Evolutionary conservation across 2,888 invertebrate genomes (phyloP).

Genomic region (Neuroscelio doddi): DNA sequence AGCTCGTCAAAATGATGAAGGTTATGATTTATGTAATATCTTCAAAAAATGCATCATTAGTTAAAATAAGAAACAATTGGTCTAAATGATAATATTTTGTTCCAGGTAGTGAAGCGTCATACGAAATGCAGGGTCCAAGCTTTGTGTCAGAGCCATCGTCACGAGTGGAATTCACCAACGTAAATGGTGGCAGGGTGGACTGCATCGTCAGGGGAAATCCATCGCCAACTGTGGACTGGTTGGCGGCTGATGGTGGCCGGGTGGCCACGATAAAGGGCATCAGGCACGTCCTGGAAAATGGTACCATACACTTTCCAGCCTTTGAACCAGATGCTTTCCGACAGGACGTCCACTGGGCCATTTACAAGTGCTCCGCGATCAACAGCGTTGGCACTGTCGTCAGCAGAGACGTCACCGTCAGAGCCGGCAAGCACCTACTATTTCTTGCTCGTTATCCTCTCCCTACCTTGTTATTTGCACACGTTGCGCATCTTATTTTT

Average conservation of each 20-base stretch:
- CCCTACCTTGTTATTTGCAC: conserved; percentile 10
- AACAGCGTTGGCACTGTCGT: conserved; percentile 74
- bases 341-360: conserved; percentile 76
- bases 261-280: conserved; percentile 74
- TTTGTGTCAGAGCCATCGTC: conserved; percentile 74
- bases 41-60: too few relatives aligned
- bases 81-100: conserved; percentile 14
- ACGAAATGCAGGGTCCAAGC: conserved; percentile 75
- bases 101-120: conserved; percentile 71
- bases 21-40: too few relatives aligned
- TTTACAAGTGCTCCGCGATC: conserved; percentile 74
- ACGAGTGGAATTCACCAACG: conserved; percentile 75
- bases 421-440: conserved; percentile 71
- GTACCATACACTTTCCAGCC: conserved; percentile 75
- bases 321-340: conserved; percentile 76
- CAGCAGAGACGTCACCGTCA: conserved; percentile 74
- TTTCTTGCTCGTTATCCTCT: conserved; percentile 51
- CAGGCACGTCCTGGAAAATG: conserved; percentile 74
- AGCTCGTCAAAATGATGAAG: too few relatives aligned
- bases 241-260: conserved; percentile 74
- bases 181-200: conserved; percentile 74
- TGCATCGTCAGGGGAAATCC: conserved; percentile 75
- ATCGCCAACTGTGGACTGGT: conserved; percentile 74
- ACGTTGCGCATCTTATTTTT: conserved; percentile 8
- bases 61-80: too few relatives aligned